These are phyloP conservation scores for Calvadosia cruxmelitensis DNA, from an alignment of 30 jellyfish, hydroid and myxozoan species.

Conservation along the genomic window DNA sequence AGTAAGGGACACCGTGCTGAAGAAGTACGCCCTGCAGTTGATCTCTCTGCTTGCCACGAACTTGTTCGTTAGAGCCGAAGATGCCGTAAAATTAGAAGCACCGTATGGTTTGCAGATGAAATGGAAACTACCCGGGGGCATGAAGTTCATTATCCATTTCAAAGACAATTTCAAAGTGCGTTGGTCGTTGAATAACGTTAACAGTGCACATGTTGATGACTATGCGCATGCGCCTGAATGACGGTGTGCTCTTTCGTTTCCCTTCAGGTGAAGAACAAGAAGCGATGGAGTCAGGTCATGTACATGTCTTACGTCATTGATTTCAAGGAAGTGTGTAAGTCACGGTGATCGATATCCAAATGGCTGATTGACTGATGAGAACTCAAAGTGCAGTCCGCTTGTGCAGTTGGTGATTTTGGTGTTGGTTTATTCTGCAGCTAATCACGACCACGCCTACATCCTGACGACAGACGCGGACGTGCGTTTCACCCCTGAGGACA, in stretches of 20 bases:
- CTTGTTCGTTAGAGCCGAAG: conserved; percentile 34
- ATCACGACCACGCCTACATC: conserved; percentile 71
- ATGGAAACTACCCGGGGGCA: conserved; percentile 89
- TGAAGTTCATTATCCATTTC: conserved; percentile 65
- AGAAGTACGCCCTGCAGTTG: conserved; percentile 66
- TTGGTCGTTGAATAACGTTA: too few species aligned
- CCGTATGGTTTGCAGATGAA: conserved; percentile 76
- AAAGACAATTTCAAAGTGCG: conserved; percentile 83
- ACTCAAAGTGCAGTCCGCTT: too few species aligned
- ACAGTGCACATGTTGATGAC: too few species aligned
- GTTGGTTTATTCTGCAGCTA: conserved; percentile 10
- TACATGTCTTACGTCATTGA: conserved; percentile 85
- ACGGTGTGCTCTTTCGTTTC: not conserved
- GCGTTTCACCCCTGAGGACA: conserved; percentile 52
- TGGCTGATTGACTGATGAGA: too few species aligned
- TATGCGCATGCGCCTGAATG: too few species aligned
- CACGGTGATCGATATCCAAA: not conserved
- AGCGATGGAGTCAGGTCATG: conserved; percentile 93
- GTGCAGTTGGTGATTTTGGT: too few species aligned
- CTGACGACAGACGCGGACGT: conserved; percentile 88
- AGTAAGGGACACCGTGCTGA: conserved; percentile 65
- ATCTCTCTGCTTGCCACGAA: conserved; percentile 55
- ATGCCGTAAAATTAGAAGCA: conserved; percentile 49
- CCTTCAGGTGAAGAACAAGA: conserved; percentile 68
- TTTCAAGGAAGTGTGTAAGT: conserved; percentile 63